Evolutionary conservation across 1,140 invertebrate species (phyloP), one percentile per base, ranked within the genome.

Genomic region (Drosophila nasuta): DNA sequence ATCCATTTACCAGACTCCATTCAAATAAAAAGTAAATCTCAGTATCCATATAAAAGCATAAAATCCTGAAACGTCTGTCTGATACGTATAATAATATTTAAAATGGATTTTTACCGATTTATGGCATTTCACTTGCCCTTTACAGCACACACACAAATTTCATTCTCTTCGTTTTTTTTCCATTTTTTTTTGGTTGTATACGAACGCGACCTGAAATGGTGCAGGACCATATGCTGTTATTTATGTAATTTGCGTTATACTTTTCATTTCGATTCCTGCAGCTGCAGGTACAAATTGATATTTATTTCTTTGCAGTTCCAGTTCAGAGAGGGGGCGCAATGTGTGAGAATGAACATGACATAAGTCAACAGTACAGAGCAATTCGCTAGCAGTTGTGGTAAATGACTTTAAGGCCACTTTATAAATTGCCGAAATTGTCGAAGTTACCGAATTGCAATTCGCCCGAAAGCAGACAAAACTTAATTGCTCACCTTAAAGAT

Each of bases 31-130:
- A 58, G 17, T 35, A 56, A 79, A 71, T 78, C 56, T 69, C 64
- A 33, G 56, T 25, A 15, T 15, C 30, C 17, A 48, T 30, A 56
- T 28, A 46, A 68, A 59, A 54, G 62, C 45, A 56, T 33, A 57
- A 68, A 67, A 49, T 17, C 62, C 60, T 64, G 20, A 60, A 76
- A 52, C 43, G 49, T 64, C 30, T 69, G 59, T 45, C 49, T 75
- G 60, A 65, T 69, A 72, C 56, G 48, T 43, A 79, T 77, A 79
- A 62, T 77, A 83, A 83, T 77, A 77, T 82, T 79, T 79, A 69
- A 82, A 83, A 83, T 83, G 81, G 77, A 73, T 83, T 83, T 83
- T 45, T 46, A 64, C 65, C 81, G 68, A 83, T 83, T 83, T 83
- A 79, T 79, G 68, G 77, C 56, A 68, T 69, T 82, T 59, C 54